A percentile compares a stretch with the other conserved stretches of the same genome.
Evolutionary conservation across 2,797 vertebrate genomes (phyloP).

Genomic region (Falco peregrinus): DNA sequence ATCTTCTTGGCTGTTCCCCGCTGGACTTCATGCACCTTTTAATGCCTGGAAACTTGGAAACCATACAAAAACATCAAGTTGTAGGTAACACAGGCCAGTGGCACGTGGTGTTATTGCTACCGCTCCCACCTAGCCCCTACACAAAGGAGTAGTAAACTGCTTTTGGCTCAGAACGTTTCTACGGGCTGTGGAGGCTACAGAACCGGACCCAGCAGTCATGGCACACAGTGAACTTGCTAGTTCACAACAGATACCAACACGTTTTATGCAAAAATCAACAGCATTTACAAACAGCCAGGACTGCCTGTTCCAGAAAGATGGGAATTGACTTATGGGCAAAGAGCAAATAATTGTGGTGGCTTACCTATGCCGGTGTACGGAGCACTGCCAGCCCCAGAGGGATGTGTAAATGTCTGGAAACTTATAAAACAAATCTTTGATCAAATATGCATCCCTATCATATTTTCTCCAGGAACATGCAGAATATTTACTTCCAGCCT

Average conservation of each 20-base stretch:
- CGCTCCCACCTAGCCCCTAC: background rate
- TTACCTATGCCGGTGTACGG: background rate
- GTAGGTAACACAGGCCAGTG: background rate
- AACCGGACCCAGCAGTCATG: rapidly evolving
- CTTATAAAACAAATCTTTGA: slow-evolving; percentile 63
- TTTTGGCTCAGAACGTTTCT: background rate
- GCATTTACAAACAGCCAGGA: background rate
- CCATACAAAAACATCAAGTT: background rate
- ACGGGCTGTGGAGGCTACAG: background rate
- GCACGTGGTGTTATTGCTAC: rapidly evolving
- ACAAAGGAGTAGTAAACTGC: rapidly evolving
- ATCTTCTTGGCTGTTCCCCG: too few species aligned
- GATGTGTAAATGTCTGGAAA: background rate
- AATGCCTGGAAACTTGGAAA: background rate
- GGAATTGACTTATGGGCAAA: background rate
- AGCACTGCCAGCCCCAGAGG: slow-evolving; percentile 12
- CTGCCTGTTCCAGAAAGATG: background rate
- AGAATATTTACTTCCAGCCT: slow-evolving; percentile 13
- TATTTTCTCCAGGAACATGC: slow-evolving; percentile 25
- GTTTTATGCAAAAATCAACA: background rate
- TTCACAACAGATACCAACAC: background rate
- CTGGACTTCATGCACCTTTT: background rate
- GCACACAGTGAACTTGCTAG: too few species aligned
- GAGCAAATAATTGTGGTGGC: background rate
- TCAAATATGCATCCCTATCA: slow-evolving; percentile 57